Conservation (phyloP, 2,113 vertebrate species). For the Perca flavescens region DNA sequence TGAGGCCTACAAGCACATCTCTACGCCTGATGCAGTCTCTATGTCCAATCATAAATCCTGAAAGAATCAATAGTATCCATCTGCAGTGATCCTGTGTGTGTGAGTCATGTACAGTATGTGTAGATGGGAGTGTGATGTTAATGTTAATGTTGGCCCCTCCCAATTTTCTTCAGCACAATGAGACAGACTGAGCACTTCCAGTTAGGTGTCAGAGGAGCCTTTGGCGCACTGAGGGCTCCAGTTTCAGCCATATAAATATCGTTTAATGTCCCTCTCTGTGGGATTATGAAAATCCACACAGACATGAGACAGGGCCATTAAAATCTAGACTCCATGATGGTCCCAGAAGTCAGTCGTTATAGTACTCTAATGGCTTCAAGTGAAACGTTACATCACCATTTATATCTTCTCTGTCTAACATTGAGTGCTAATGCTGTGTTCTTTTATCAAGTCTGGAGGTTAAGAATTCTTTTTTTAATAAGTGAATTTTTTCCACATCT, state of each 20-base stretch:
- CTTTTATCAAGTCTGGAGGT: not conserved
- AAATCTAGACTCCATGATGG: conserved; percentile 30
- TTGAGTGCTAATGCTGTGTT: not conserved
- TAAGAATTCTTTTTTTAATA: too few relatives aligned
- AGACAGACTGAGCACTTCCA: conserved; percentile 30
- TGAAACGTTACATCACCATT: conserved; percentile 15
- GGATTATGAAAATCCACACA: conserved; percentile 27
- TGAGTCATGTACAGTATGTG: conserved; percentile 23
- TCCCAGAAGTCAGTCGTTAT: not conserved
- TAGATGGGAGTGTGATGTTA: not conserved
- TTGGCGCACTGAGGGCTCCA: conserved; percentile 22
- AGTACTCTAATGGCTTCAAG: conserved; percentile 15
- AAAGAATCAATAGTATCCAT: conserved; percentile 33
- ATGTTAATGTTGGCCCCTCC: not conserved
- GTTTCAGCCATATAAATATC: conserved; percentile 36
- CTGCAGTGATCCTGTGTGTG: conserved; percentile 31
- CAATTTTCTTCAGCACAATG: not conserved
- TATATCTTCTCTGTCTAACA: not conserved
- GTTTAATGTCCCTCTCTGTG: conserved; percentile 21
- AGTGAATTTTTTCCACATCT: too few relatives aligned
- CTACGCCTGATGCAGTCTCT: not conserved
- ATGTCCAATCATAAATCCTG: conserved; percentile 2
- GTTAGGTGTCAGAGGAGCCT: conserved; percentile 35
- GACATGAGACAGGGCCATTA: conserved; percentile 29
- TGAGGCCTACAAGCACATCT: not conserved